Evolutionary conservation across 1,140 invertebrate species (phyloP).

Genomic region (Heliconius eleuchia): DNA sequence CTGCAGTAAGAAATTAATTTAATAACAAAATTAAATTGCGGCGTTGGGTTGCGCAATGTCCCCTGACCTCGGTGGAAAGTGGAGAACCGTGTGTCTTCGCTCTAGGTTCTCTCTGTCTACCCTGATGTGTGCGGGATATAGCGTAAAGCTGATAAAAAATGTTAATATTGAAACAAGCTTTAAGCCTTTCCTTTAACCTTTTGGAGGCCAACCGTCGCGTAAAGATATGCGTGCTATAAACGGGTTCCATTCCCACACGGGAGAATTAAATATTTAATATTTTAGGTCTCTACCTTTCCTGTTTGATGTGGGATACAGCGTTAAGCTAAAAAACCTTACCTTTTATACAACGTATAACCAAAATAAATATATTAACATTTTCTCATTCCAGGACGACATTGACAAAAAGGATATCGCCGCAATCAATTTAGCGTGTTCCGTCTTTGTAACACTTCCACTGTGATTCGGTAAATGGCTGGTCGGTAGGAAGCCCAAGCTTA

Average conservation of each 20-base stretch:
- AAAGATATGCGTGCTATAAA: too few relatives aligned
- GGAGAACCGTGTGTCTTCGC: too few relatives aligned
- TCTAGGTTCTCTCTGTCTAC: too few relatives aligned
- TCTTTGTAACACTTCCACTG: neutral
- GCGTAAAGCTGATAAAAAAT: too few relatives aligned
- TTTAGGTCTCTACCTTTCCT: neutral
- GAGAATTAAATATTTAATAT: neutral
- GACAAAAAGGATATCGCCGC: slow-evolving; percentile 1
- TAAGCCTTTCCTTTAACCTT: too few relatives aligned
- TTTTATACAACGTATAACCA: neutral
- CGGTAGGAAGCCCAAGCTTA: neutral
- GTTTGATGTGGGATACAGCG: neutral
- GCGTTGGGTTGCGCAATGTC: too few relatives aligned
- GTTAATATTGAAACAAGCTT: too few relatives aligned
- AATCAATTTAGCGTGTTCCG: neutral
- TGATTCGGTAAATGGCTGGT: neutral
- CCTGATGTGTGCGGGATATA: too few relatives aligned
- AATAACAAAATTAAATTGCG: too few relatives aligned
- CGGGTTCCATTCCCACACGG: neutral
- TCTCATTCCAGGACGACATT: neutral
- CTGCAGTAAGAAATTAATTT: too few relatives aligned
- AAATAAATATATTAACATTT: neutral
- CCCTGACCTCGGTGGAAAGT: too few relatives aligned
- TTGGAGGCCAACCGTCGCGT: too few relatives aligned
- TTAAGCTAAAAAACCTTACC: neutral